These are phyloP conservation scores for Rhabdornis inornatus DNA, from an alignment of 2,113 vertebrate species.

Conservation along the genomic window DNA sequence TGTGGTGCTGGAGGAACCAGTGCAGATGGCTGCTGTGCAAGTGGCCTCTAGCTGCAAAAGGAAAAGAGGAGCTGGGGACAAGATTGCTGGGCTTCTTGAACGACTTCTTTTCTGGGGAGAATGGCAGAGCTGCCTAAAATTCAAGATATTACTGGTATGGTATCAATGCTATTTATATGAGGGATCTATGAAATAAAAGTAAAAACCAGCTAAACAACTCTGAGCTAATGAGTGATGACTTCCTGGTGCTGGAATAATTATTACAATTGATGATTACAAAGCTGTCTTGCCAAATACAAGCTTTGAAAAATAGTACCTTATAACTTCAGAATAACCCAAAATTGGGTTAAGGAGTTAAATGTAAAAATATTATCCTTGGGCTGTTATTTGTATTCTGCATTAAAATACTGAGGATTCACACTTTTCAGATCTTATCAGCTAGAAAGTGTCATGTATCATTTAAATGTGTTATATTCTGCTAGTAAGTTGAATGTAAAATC, in stretches of 20 bases:
- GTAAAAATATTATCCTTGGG: background rate
- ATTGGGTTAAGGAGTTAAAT: background rate
- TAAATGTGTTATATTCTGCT: slow-evolving; percentile 9
- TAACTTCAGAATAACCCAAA: background rate
- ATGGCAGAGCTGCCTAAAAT: background rate
- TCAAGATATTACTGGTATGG: background rate
- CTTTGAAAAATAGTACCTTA: background rate
- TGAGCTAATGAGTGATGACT: background rate
- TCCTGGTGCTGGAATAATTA: background rate
- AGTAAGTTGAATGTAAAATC: background rate
- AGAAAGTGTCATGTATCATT: background rate
- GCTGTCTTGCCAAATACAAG: background rate
- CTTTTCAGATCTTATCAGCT: background rate
- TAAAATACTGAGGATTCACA: background rate
- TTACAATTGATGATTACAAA: background rate
- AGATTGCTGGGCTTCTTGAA: background rate
- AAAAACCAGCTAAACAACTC: background rate
- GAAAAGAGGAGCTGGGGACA: background rate
- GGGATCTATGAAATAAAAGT: background rate
- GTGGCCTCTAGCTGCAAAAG: background rate
- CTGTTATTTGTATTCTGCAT: background rate
- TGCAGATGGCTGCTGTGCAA: background rate
- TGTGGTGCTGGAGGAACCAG: background rate
- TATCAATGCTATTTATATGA: background rate
- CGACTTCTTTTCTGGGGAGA: background rate